Evolutionary conservation across 1,140 invertebrate species (phyloP).

Genomic region (Micrasema longulum): DNA sequence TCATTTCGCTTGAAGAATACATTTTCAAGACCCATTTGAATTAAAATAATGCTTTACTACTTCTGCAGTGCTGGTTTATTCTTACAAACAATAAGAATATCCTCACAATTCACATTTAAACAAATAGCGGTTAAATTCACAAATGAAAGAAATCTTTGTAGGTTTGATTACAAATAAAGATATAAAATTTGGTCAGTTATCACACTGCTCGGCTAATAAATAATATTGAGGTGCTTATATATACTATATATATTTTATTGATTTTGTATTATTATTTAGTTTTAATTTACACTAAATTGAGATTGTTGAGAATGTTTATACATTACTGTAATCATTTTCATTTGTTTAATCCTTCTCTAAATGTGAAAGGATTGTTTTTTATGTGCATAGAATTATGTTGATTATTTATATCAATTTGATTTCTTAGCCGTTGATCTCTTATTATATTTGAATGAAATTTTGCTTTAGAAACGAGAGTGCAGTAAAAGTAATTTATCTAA

Average conservation of each 20-base stretch:
- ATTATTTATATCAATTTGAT: slow-evolving; percentile 49
- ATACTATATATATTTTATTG: slow-evolving; percentile 16
- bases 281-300: slow-evolving; percentile 45
- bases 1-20: too few relatives aligned
- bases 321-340: slow-evolving; percentile 4
- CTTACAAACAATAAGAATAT: too few relatives aligned
- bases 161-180: slow-evolving; percentile 36
- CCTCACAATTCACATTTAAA: too few relatives aligned
- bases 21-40: too few relatives aligned
- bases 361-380: slow-evolving; percentile 25
- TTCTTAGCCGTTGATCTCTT: slow-evolving; percentile 55
- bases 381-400: slow-evolving; percentile 45
- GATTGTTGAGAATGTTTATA: slow-evolving; percentile 37
- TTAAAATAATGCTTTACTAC: too few relatives aligned
- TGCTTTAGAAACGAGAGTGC: slow-evolving; percentile 45
- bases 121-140: too few relatives aligned
- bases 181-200: slow-evolving; percentile 16
- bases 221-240: slow-evolving; percentile 50
- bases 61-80: too few relatives aligned
- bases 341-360: slow-evolving; percentile 23
- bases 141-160: not conserved
- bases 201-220: slow-evolving; percentile 33
- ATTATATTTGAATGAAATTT: slow-evolving; percentile 49
- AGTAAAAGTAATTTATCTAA: slow-evolving; percentile 45
- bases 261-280: slow-evolving; percentile 50